Conservation (phyloP, 2,113 vertebrate species). For the Sitta europaea region DNA sequence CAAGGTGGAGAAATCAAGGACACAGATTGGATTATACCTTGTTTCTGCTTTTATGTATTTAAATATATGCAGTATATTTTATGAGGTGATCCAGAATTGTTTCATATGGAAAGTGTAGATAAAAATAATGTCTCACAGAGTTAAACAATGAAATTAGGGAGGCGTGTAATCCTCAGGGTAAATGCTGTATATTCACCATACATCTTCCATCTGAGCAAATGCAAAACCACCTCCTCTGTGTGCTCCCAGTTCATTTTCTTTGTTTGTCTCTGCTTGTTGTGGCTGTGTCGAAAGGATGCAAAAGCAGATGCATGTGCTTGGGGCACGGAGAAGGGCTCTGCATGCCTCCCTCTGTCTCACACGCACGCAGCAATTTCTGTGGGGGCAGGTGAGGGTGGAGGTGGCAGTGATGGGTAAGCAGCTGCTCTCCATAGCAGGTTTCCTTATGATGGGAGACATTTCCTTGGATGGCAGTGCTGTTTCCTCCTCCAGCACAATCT, state of each 20-base stretch:
- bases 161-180: background rate
- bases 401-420: background rate
- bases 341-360: background rate
- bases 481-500: background rate
- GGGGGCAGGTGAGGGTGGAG: background rate
- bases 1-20: background rate
- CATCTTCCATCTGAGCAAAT: background rate
- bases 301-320: background rate
- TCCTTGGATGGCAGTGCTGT: background rate
- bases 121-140: background rate
- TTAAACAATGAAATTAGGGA: background rate
- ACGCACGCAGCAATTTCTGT: background rate
- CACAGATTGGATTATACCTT: background rate
- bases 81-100: background rate
- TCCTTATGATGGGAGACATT: background rate
- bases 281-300: background rate
- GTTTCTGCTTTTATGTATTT: background rate
- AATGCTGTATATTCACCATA: background rate
- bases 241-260: background rate
- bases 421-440: background rate
- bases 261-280: background rate
- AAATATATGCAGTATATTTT: background rate
- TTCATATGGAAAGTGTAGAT: background rate
- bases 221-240: background rate
- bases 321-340: background rate